Percentiles rank a stretch among this genome's conserved stretches.
Evolutionary conservation across 2,888 invertebrate species (phyloP).

Genomic region (Ypsolopha sequella): DNA sequence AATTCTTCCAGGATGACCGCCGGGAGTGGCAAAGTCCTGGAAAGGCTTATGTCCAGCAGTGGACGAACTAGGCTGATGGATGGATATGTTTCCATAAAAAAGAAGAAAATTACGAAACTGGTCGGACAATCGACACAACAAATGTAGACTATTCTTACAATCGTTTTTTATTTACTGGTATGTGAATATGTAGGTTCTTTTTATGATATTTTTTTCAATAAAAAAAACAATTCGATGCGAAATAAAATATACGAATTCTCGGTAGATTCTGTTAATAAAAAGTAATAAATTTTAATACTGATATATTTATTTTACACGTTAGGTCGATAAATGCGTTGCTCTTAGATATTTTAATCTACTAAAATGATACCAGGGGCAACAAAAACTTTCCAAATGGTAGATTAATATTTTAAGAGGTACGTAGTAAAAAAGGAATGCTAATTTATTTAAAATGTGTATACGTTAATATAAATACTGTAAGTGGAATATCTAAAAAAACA

Average conservation of each 20-base stretch:
- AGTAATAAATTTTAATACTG: conserved; percentile 37
- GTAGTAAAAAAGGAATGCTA: conserved; percentile 34
- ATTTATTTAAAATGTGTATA: too few relatives aligned
- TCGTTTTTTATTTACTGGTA: too few relatives aligned
- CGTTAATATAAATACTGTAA: conserved; percentile 8
- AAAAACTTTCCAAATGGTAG: conserved; percentile 12
- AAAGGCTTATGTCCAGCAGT: too few relatives aligned
- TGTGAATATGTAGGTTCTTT: background rate
- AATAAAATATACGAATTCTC: conserved; percentile 18
- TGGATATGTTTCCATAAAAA: too few relatives aligned
- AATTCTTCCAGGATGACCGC: too few relatives aligned
- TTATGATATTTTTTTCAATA: conserved; percentile 7
- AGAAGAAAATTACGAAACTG: too few relatives aligned
- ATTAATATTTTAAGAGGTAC: conserved; percentile 8
- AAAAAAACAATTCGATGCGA: conserved; percentile 17
- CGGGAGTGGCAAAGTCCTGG: too few relatives aligned
- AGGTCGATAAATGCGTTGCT: conserved; percentile 47
- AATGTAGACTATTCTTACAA: too few relatives aligned
- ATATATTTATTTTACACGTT: conserved; percentile 20
- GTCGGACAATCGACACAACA: too few relatives aligned
- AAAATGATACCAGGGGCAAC: conserved; percentile 1
- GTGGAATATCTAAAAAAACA: conserved; percentile 8
- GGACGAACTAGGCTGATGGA: too few relatives aligned
- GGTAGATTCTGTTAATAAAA: conserved; percentile 23
- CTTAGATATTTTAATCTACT: conserved; percentile 5